Percentiles rank a stretch among this genome's conserved stretches.
Evolutionary conservation across 2,888 invertebrate species (phyloP).

Genomic region (Sarcophaga carnaria): DNA sequence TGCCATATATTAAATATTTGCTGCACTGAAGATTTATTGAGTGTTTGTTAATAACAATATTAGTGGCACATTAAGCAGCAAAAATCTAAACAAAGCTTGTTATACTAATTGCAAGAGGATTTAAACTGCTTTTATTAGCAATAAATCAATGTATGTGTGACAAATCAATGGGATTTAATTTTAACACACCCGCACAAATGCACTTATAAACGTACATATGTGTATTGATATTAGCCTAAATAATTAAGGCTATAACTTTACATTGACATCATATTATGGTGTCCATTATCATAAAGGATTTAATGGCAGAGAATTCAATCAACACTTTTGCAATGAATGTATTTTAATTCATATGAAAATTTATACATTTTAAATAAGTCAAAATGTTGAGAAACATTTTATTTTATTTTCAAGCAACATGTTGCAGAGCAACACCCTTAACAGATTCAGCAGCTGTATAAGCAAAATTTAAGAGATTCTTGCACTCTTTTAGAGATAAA

Average conservation of each 20-base stretch:
- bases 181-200: background rate
- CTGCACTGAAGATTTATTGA: conserved; percentile 19
- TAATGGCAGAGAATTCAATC: background rate
- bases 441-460: conserved; percentile 58
- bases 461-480: conserved; percentile 38
- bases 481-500: background rate
- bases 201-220: background rate
- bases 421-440: conserved; percentile 67
- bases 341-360: no score
- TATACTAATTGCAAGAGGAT: background rate
- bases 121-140: conserved; percentile 18
- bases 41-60: conserved; percentile 27
- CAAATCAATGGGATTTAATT: conserved; percentile 10
- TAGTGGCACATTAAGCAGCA: background rate
- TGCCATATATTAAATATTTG: no score
- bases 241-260: conserved; percentile 21
- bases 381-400: conserved; percentile 41
- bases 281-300: background rate
- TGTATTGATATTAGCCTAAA: background rate
- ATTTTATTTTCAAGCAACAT: conserved; percentile 17
- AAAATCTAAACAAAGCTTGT: background rate
- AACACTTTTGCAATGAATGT: conserved; percentile 21
- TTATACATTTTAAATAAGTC: background rate
- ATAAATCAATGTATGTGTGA: conserved; percentile 3
- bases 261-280: conserved; percentile 15